Conservation (phyloP, 2,113 vertebrate species). For the Struthio camelus region DNA sequence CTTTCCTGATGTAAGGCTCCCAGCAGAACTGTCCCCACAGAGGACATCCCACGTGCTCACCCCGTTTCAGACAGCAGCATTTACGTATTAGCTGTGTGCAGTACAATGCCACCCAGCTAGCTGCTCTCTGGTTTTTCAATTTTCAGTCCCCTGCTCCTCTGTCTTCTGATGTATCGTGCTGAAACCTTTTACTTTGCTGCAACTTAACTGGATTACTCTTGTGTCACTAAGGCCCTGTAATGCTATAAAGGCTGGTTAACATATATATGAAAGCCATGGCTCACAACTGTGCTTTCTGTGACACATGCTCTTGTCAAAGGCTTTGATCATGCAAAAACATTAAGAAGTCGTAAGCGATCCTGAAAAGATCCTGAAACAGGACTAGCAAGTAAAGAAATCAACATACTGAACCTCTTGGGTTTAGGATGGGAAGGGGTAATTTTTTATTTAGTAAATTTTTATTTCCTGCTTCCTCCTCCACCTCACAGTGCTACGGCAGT, state of each 20-base stretch:
- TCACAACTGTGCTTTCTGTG: constrained; percentile 1
- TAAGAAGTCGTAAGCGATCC: background rate
- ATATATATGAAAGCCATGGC: constrained; percentile 61
- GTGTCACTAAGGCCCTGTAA: background rate
- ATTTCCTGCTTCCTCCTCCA: background rate
- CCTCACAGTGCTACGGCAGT: rapidly evolving
- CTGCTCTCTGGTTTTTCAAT: background rate
- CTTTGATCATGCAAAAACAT: background rate
- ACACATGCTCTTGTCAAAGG: constrained; percentile 22
- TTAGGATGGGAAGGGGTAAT: background rate
- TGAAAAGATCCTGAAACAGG: background rate
- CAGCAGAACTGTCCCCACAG: background rate
- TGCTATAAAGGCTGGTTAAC: constrained; percentile 39
- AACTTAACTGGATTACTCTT: constrained; percentile 18
- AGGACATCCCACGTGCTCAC: background rate
- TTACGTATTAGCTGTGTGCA: background rate
- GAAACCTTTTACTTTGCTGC: background rate
- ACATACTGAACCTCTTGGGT: background rate
- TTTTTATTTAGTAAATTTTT: background rate
- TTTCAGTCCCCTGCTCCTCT: background rate
- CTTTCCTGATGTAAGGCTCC: rapidly evolving
- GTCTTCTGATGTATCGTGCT: background rate
- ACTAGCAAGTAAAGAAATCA: background rate
- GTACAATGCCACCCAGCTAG: background rate
- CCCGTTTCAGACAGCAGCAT: background rate